Conservation (phyloP, 2,797 vertebrate species). For the Glossophaga mutica region DNA sequence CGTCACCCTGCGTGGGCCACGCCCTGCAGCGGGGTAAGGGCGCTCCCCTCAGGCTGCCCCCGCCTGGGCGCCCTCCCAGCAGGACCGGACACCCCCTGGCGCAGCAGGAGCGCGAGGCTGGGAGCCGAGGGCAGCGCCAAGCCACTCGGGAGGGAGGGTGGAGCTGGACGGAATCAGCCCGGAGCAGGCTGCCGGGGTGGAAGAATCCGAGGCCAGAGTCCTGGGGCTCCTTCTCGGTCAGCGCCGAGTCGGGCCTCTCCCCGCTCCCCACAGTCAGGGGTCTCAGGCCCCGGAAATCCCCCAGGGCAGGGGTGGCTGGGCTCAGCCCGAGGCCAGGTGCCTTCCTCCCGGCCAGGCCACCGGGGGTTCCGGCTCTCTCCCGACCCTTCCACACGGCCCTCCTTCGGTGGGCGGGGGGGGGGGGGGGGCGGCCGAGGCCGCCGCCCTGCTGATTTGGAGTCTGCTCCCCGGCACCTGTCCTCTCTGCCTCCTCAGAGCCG, state of each 20-base stretch:
- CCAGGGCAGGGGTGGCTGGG: not conserved
- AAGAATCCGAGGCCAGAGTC: accelerated
- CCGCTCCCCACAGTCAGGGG: not conserved
- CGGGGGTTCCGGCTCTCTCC: not conserved
- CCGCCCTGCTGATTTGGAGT: not conserved
- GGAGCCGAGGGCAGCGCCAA: accelerated
- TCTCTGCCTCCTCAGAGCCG: not conserved
- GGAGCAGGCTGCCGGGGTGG: not conserved
- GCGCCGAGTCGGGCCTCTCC: not conserved
- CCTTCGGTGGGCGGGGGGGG: not conserved
- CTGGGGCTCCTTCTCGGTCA: not conserved
- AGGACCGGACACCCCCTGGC: accelerated
- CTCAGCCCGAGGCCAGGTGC: not conserved
- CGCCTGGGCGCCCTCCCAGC: accelerated
- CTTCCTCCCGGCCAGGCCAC: not conserved
- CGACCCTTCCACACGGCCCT: not conserved
- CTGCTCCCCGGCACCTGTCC: not conserved
- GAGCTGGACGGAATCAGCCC: accelerated
- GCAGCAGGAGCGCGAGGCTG: accelerated
- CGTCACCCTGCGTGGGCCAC: accelerated
- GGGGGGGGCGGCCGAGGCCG: not conserved
- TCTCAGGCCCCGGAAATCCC: not conserved
- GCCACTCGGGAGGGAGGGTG: not conserved
- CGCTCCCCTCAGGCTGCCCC: too few relatives aligned
- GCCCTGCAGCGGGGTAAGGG: not conserved